These are phyloP conservation scores for Ageneiosus marmoratus DNA, from an alignment of 2,113 vertebrate species.

Conservation along the genomic window DNA sequence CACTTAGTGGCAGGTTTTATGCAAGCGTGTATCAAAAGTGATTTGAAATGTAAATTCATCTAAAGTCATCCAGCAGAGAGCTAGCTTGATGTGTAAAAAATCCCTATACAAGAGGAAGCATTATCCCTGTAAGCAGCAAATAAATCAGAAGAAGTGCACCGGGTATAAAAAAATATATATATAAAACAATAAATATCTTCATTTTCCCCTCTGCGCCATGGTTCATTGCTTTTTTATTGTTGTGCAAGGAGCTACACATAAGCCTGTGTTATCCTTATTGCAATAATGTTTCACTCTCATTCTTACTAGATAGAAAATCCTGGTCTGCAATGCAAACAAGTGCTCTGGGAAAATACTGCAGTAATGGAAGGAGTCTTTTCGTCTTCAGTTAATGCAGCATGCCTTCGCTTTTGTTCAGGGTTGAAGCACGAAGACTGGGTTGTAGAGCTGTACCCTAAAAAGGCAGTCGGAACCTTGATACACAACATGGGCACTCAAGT, in stretches of 20 bases:
- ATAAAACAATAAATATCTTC: constrained; percentile 6
- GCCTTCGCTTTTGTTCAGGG: constrained; percentile 6
- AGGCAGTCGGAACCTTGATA: not conserved
- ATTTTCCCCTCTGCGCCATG: not conserved
- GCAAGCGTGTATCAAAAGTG: not conserved
- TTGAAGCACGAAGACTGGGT: not conserved
- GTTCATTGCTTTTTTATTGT: constrained; percentile 28
- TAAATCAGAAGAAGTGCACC: not conserved
- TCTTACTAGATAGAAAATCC: not conserved
- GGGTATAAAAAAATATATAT: not conserved
- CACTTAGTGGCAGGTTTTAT: not conserved
- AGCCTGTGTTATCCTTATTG: constrained; percentile 7
- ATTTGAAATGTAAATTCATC: constrained; percentile 10
- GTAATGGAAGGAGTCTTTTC: constrained; percentile 20
- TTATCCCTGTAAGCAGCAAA: not conserved
- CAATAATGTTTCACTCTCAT: not conserved
- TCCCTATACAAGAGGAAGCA: not conserved
- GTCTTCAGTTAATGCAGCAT: constrained; percentile 17
- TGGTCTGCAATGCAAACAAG: constrained; percentile 6
- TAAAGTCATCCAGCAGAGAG: not conserved
- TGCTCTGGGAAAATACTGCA: constrained; percentile 7
- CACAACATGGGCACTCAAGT: not conserved
- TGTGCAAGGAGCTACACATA: constrained; percentile 12
- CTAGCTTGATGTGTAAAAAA: constrained; percentile 1
- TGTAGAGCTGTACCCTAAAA: not conserved